A percentile compares a stretch with the other conserved stretches of the same genome.
Evolutionary conservation across 2,888 invertebrate species (phyloP).

Genomic region (Patella pellucida): DNA sequence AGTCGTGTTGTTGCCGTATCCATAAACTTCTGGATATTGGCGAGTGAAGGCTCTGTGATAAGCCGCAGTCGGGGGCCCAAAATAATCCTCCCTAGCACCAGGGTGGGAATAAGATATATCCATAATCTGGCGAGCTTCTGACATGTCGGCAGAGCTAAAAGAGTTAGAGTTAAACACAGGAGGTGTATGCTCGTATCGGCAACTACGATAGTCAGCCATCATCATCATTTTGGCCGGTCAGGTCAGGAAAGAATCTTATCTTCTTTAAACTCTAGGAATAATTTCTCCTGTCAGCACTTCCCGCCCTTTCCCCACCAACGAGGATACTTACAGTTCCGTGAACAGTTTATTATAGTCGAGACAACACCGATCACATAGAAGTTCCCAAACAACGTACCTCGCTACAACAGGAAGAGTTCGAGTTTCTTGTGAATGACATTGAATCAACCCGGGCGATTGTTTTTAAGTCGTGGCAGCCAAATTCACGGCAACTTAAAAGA

Average conservation of each 20-base stretch:
- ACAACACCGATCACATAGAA: too few species aligned
- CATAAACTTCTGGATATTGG: slow-evolving; percentile 47
- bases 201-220: slow-evolving; percentile 68
- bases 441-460: too few species aligned
- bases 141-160: slow-evolving; percentile 44
- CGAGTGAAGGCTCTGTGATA: slow-evolving; percentile 41
- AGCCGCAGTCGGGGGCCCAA: slow-evolving; percentile 37
- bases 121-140: slow-evolving; percentile 58
- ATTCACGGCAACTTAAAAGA: neutral
- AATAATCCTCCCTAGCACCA: slow-evolving; percentile 46
- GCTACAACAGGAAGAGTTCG: too few species aligned
- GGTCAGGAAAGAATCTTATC: too few species aligned
- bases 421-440: too few species aligned
- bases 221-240: slow-evolving; percentile 54
- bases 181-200: slow-evolving; percentile 62
- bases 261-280: too few species aligned
- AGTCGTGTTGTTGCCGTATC: slow-evolving; percentile 36
- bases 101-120: slow-evolving; percentile 60
- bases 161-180: slow-evolving; percentile 28
- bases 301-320: neutral
- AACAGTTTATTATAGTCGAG: too few species aligned
- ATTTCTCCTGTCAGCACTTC: slow-evolving; percentile 4
- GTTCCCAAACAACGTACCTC: too few species aligned
- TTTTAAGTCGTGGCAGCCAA: too few species aligned
- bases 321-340: too few species aligned